Conservation (phyloP, 1,140 invertebrate genomes). For the Papilio helenus region DNA sequence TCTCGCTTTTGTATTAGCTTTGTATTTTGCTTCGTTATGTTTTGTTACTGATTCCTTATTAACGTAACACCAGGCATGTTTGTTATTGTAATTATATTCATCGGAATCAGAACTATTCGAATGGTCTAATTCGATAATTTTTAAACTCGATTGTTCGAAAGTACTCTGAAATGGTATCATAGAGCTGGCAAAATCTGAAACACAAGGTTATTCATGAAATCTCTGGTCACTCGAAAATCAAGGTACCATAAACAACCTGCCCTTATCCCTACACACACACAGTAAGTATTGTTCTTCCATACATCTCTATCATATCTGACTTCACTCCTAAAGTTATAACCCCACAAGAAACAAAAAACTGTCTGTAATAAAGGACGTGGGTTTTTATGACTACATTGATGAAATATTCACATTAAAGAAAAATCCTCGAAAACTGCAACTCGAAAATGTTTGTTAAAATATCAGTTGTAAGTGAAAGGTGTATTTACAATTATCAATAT, state of each 20-base stretch:
- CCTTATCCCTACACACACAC: too few species aligned
- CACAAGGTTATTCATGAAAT: neutral
- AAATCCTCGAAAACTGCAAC: too few species aligned
- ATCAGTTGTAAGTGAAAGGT: neutral
- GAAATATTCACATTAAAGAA: too few species aligned
- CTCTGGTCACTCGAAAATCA: neutral
- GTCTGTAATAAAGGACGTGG: too few species aligned
- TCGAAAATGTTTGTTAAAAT: neutral
- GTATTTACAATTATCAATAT: conserved; percentile 23
- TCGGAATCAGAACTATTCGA: neutral
- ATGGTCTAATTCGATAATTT: conserved; percentile 36
- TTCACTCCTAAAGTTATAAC: too few species aligned
- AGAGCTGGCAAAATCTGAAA: conserved; percentile 13
- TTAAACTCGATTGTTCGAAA: neutral
- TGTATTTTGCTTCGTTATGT: conserved; percentile 44
- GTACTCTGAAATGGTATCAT: conserved; percentile 2
- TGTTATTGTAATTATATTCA: neutral
- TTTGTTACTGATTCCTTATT: conserved; percentile 40
- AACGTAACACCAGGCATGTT: conserved; percentile 50
- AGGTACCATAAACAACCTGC: too few species aligned
- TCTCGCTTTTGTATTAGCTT: conserved; percentile 48
- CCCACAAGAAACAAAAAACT: too few species aligned
- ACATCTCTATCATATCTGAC: too few species aligned
- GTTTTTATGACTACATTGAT: too few species aligned
- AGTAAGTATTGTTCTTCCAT: too few species aligned